A percentile compares a stretch with the other conserved stretches of the same genome.
Conservation (phyloP, 1,140 invertebrate genomes). For the Notospermus geniculatus region DNA sequence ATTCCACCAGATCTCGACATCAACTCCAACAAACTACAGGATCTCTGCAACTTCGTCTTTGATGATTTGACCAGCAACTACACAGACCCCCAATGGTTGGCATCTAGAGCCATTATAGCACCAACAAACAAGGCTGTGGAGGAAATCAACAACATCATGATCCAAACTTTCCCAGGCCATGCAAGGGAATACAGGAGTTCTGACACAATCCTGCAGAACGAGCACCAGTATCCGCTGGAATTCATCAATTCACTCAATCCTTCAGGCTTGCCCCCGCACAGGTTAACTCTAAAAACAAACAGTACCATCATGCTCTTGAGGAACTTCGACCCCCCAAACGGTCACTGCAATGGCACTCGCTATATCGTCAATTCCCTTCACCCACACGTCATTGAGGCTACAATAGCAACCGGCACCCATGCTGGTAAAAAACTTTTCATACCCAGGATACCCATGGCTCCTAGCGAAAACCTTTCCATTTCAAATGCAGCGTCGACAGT, state of each 20-base stretch:
- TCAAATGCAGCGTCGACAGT: conserved; percentile 58
- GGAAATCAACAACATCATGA: conserved; percentile 22
- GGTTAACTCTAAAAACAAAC: conserved; percentile 48
- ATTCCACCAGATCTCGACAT: background rate
- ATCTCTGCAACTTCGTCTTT: background rate
- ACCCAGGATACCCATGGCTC: conserved; percentile 25
- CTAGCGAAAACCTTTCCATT: conserved; percentile 26
- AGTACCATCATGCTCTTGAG: conserved; percentile 49
- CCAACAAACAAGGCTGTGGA: conserved; percentile 22
- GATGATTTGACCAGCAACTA: no score
- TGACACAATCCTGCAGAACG: conserved; percentile 28
- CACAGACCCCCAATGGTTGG: background rate
- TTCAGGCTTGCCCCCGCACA: conserved; percentile 52
- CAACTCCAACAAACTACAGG: background rate
- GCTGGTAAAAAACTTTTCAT: conserved; percentile 27
- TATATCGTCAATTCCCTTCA: conserved; percentile 32
- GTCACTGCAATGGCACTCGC: conserved; percentile 53
- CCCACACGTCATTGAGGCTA: conserved; percentile 26
- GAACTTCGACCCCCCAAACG: conserved; percentile 40
- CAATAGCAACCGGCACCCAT: conserved; percentile 19
- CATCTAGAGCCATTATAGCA: conserved; percentile 9
- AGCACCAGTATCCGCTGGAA: conserved; percentile 41
- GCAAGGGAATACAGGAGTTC: conserved; percentile 16
- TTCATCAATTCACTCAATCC: conserved; percentile 48
- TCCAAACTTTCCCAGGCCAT: conserved; percentile 20